Percentiles rank a stretch among this genome's conserved stretches.
Evolutionary conservation across 1,140 invertebrate species (phyloP).

Genomic region (Drosophila setifemur): DNA sequence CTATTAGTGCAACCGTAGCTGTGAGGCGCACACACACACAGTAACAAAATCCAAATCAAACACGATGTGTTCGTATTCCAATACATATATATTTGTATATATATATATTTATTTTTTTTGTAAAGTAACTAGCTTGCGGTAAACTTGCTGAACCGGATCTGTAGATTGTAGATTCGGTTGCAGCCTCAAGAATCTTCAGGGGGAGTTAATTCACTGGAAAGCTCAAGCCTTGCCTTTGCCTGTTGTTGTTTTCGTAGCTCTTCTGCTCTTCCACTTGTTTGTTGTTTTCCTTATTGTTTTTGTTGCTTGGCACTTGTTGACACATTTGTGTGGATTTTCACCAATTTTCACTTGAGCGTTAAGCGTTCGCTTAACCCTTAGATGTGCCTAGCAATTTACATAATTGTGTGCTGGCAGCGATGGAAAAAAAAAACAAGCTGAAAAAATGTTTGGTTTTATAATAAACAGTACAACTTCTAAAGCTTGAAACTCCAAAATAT

Average conservation of each 20-base stretch:
- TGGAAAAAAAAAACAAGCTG: conserved; percentile 2
- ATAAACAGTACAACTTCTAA: conserved; percentile 20
- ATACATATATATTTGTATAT: not conserved
- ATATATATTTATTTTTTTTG: conserved; percentile 8
- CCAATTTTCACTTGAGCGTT: conserved; percentile 70
- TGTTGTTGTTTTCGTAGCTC: conserved; percentile 23
- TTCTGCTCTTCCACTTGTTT: conserved; percentile 10
- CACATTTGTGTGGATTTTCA: conserved; percentile 73
- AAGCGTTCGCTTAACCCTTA: conserved; percentile 51
- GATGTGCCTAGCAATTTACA: conserved; percentile 13
- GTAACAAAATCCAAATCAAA: too few relatives aligned
- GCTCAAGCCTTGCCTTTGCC: too few relatives aligned
- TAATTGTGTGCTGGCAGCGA: conserved; percentile 27
- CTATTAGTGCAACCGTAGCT: conserved; percentile 18
- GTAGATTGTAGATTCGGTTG: conserved; percentile 63
- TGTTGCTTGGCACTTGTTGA: conserved; percentile 62
- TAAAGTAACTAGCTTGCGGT: conserved; percentile 77
- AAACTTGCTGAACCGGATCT: conserved; percentile 80
- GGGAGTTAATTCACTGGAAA: conserved; percentile 69
- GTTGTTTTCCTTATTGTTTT: conserved; percentile 16
- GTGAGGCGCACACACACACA: not conserved
- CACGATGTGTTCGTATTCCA: too few relatives aligned
- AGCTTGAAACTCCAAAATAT: too few relatives aligned
- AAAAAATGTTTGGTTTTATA: conserved; percentile 32
- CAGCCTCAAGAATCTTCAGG: conserved; percentile 69